Evolutionary conservation across 2,113 vertebrate species (phyloP).

Genomic region (Murina feae): DNA sequence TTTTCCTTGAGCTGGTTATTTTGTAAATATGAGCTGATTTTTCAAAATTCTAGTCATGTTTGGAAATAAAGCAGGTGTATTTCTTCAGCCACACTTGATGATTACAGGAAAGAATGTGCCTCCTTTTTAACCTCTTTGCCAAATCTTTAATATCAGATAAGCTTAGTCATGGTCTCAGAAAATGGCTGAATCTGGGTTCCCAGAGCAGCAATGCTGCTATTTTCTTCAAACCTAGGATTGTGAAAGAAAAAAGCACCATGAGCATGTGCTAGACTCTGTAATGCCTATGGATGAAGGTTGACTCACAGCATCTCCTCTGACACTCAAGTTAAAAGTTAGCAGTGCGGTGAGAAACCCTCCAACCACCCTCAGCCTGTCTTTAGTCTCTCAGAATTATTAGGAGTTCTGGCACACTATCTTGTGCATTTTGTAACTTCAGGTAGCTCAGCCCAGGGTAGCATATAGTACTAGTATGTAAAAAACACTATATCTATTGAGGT

Average conservation of each 20-base stretch:
- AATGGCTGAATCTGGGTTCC: background rate
- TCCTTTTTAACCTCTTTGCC: background rate
- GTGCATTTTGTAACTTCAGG: background rate
- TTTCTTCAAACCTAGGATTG: background rate
- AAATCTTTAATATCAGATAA: conserved; percentile 42
- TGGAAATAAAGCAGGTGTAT: conserved; percentile 37
- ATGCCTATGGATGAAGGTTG: background rate
- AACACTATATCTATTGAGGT: background rate
- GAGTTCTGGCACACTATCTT: background rate
- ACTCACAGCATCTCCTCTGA: background rate
- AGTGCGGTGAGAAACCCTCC: background rate
- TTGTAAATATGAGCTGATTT: background rate
- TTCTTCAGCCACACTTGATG: background rate
- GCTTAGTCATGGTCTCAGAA: background rate
- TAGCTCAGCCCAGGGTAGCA: background rate
- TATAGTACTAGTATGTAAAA: background rate
- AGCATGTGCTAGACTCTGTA: background rate
- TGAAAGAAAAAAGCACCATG: background rate
- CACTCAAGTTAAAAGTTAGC: background rate
- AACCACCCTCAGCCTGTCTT: background rate
- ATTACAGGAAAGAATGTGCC: conserved; percentile 37
- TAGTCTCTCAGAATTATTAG: background rate
- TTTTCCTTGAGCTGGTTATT: conserved; percentile 13
- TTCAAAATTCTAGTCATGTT: conserved; percentile 7
- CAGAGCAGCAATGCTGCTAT: background rate